A percentile compares a stretch with the other conserved stretches of the same genome.
Evolutionary conservation across 2,888 invertebrate species (phyloP).

Genomic region (Nemapogon koenigi): DNA sequence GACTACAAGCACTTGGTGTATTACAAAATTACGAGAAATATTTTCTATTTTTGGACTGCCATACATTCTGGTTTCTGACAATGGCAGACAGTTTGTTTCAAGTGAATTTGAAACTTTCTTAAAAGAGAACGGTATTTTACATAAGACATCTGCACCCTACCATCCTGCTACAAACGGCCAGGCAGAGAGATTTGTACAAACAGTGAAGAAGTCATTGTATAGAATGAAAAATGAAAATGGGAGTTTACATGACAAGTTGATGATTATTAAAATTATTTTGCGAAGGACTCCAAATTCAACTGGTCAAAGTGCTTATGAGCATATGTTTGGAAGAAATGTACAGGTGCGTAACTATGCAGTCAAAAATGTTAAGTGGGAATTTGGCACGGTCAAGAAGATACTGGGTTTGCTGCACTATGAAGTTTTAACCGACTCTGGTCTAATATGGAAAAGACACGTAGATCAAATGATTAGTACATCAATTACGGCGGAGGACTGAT

Average conservation of each 20-base stretch:
- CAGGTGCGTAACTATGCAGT: neutral
- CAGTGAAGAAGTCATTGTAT: constrained; percentile 11
- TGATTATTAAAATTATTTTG: neutral
- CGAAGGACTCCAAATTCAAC: neutral
- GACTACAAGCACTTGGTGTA: constrained; percentile 10
- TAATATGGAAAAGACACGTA: neutral
- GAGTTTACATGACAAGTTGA: neutral
- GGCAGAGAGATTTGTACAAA: constrained; percentile 15
- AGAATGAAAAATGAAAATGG: constrained; percentile 1
- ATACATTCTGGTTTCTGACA: constrained; percentile 12
- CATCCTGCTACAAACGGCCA: constrained; percentile 15
- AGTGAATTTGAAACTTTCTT: constrained; percentile 15
- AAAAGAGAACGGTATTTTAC: constrained; percentile 14
- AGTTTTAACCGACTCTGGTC: neutral
- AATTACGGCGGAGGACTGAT: neutral
- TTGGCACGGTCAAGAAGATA: neutral
- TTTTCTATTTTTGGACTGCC: constrained; percentile 11
- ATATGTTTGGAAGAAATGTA: neutral
- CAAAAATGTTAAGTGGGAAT: neutral
- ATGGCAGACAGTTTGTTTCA: too few species aligned
- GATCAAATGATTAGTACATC: neutral
- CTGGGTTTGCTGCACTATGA: too few species aligned
- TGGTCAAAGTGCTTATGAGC: neutral
- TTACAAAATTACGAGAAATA: constrained; percentile 10
- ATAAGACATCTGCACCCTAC: constrained; percentile 11